A percentile compares a stretch with the other conserved stretches of the same genome.
phyloP scores from a whole-genome alignment of 23 tunicate genomes.

The Styela clava region DNA sequence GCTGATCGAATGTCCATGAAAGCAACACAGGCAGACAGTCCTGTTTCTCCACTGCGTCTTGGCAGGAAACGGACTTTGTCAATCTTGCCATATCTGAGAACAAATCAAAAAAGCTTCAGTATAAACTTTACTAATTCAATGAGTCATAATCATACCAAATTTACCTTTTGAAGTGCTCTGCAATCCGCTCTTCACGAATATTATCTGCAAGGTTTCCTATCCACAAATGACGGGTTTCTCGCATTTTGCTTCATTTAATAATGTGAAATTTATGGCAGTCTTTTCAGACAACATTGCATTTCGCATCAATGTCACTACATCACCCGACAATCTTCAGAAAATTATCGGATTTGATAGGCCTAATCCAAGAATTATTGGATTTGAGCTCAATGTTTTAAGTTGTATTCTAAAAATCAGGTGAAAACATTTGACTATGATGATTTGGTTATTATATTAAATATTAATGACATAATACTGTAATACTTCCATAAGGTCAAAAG shows the following conservation, averaged over 20 bases:
- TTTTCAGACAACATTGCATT: neutral
- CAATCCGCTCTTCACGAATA: constrained; percentile 61
- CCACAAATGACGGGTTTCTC: constrained; percentile 90
- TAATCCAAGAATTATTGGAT: too few species aligned
- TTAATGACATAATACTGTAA: too few species aligned
- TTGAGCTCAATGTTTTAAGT: too few species aligned
- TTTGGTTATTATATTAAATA: too few species aligned
- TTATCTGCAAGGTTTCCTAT: constrained; percentile 75
- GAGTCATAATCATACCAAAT: neutral
- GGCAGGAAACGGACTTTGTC: constrained; percentile 67
- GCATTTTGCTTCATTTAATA: constrained; percentile 36
- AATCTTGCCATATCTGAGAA: constrained; percentile 70
- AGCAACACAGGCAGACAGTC: constrained; percentile 58
- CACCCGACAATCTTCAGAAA: neutral
- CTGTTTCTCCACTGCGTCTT: constrained; percentile 49
- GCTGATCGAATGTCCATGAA: constrained; percentile 91
- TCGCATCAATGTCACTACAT: neutral
- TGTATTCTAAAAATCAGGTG: too few species aligned
- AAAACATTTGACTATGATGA: too few species aligned
- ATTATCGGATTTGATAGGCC: neutral
- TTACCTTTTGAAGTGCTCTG: constrained; percentile 70
- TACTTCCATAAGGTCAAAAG: too few species aligned
- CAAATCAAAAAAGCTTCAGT: constrained; percentile 46
- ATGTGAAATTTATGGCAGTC: neutral
- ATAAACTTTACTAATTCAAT: neutral